Evolutionary conservation across 2,888 invertebrate genomes (phyloP).

Genomic region (Phorcus lineatus): DNA sequence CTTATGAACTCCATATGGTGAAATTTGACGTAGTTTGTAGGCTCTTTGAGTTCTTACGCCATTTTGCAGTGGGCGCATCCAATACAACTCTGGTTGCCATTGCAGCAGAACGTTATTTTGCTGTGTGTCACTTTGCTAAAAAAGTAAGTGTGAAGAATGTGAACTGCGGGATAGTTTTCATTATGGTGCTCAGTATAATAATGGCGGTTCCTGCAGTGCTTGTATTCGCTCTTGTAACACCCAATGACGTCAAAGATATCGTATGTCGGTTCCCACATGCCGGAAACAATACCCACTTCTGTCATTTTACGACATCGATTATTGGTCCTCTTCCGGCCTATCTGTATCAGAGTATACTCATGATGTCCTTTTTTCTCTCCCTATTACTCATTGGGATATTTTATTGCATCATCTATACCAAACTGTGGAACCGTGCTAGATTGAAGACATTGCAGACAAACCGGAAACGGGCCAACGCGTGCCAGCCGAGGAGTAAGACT

Average conservation of each 20-base stretch:
- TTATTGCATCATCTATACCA: constrained; percentile 56
- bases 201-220: constrained; percentile 51
- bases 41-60: constrained; percentile 54
- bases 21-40: constrained; percentile 53
- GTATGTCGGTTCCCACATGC: constrained; percentile 46
- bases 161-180: constrained; percentile 48
- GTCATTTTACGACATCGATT: constrained; percentile 59
- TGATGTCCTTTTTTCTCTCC: constrained; percentile 46
- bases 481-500: not conserved
- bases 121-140: constrained; percentile 55
- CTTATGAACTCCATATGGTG: constrained; percentile 60
- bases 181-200: constrained; percentile 42
- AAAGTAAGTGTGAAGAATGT: constrained; percentile 47
- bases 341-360: constrained; percentile 50
- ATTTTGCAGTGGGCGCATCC: constrained; percentile 54
- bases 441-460: constrained; percentile 5
- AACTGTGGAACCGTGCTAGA: constrained; percentile 55
- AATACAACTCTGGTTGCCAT: constrained; percentile 59
- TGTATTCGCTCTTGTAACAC: constrained; percentile 56
- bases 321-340: constrained; percentile 44
- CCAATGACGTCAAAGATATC: constrained; percentile 45
- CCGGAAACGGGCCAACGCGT: not conserved
- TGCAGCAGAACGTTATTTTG: constrained; percentile 59
- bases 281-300: constrained; percentile 43
- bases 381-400: constrained; percentile 51